Percentiles rank a stretch among this genome's conserved stretches.
phyloP scores from a whole-genome alignment of 1,140 invertebrate species.

The Drosophila fuyamai region DNA sequence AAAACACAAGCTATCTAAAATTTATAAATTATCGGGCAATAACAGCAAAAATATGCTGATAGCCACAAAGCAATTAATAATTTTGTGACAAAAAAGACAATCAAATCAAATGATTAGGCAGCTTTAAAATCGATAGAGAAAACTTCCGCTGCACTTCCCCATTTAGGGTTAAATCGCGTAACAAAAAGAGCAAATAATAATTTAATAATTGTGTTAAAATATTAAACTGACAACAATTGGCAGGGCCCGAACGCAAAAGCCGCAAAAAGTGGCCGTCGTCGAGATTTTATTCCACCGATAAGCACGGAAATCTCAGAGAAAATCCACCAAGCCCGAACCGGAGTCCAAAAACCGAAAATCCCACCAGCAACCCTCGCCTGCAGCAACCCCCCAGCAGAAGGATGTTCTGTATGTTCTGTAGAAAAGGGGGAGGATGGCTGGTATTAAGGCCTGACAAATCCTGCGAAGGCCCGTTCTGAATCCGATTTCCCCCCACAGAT shows the following conservation, averaged over 20 bases:
- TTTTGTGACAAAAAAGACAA: slow-evolving; percentile 19
- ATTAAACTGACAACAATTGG: slow-evolving; percentile 79
- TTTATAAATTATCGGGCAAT: slow-evolving; percentile 18
- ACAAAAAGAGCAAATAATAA: slow-evolving; percentile 43
- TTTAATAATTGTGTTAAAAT: slow-evolving; percentile 75
- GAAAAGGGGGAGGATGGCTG: slow-evolving; percentile 25
- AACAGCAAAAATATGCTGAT: slow-evolving; percentile 17
- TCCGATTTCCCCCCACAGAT: slow-evolving; percentile 30
- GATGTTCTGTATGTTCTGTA: not conserved
- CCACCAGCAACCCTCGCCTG: slow-evolving; percentile 48
- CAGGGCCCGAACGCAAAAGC: slow-evolving; percentile 51
- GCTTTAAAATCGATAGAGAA: slow-evolving; percentile 2
- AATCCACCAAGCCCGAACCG: slow-evolving; percentile 13
- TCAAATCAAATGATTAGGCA: slow-evolving; percentile 22
- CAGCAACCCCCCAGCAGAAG: slow-evolving; percentile 47
- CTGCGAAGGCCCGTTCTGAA: slow-evolving; percentile 54
- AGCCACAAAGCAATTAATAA: slow-evolving; percentile 7
- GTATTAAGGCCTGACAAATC: slow-evolving; percentile 71
- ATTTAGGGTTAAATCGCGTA: slow-evolving; percentile 22
- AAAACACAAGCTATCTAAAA: slow-evolving; percentile 10
- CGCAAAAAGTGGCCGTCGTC: slow-evolving; percentile 62
- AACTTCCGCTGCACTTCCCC: slow-evolving; percentile 12
- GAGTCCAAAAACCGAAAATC: slow-evolving; percentile 37
- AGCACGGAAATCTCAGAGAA: slow-evolving; percentile 42
- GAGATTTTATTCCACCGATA: slow-evolving; percentile 67